Evolutionary conservation across 2,888 invertebrate species (phyloP), one percentile per base, ranked within the genome.

Genomic region (Anoplius nigerrimus): DNA sequence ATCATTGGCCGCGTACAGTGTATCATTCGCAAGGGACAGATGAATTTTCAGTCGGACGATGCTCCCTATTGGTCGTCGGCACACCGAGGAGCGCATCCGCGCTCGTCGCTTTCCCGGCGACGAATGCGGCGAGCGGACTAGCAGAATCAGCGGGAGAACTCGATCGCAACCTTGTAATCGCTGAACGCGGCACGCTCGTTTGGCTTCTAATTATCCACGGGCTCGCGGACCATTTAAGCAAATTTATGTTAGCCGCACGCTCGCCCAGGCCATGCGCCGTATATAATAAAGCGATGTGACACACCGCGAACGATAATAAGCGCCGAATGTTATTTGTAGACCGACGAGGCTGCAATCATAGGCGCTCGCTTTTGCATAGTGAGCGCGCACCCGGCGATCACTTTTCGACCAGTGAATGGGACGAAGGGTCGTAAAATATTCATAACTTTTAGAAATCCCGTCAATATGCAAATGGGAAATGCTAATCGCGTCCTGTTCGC

Each of bases 391-490:
- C n/a, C n/a, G 15, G 48, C 16, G 18, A 16, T 16, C 48, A 48
- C n/a, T 48, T 48, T 48, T 20, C n/a, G 20, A 48, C 5, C 48
- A 20, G 20, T 20, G 48, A 20, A 48, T 48, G 11, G 48, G 48
- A 48, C 18, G 48, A 48, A 48, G 18, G 48, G 48, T 48, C 75
- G 78, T 88, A 87, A 88, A 88, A 87, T 88, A 88, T 88, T 88
- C 88, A 88, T 88, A 88, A 88, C 86, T 88, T 88, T 88, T 86
- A 84, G 84, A 86, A 88, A 88, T 86, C 86, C 88, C 87, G 88
- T 88, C 87, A 88, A 87, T 88, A 88, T 88, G 88, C 86, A 87
- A 88, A 88, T 87, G 81, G 75, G 73, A 85, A 84, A 88, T 88
- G 88, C 86, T 88, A 88, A 88, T 88, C 84, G 82, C 69, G 73